A percentile compares a stretch with the other conserved stretches of the same genome.
phyloP scores from a whole-genome alignment of 2,797 vertebrate genomes.

The Coluber constrictor region DNA sequence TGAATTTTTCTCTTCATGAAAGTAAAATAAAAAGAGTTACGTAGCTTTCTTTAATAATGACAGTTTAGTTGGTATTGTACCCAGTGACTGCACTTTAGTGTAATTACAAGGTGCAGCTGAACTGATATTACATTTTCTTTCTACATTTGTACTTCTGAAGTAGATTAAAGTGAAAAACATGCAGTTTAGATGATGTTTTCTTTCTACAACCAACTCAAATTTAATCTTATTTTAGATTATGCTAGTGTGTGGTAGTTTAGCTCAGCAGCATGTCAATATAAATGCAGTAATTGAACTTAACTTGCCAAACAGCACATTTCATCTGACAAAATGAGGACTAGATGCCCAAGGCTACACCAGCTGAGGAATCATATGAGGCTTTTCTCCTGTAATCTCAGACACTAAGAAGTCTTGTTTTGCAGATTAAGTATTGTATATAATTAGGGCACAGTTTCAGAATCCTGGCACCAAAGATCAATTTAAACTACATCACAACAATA shows the following conservation, averaged over 20 bases:
- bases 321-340: constrained; percentile 17
- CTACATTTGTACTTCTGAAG: background rate
- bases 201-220: constrained; percentile 9
- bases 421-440: background rate
- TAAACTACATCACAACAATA: background rate
- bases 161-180: constrained; percentile 2
- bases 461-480: background rate
- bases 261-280: constrained; percentile 34
- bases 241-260: constrained; percentile 19
- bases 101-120: constrained; percentile 19
- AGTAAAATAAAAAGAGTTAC: background rate
- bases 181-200: background rate
- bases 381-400: background rate
- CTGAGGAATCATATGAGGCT: background rate
- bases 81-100: background rate
- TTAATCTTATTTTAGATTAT: constrained; percentile 29
- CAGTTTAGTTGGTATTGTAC: background rate
- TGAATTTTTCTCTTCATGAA: constrained; percentile 1
- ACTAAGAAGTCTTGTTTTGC: background rate
- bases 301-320: constrained; percentile 26
- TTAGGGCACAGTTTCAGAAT: background rate
- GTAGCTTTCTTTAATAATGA: background rate
- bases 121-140: constrained; percentile 7
- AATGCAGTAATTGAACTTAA: constrained; percentile 29
- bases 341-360: constrained; percentile 5